Evolutionary conservation across 2,797 vertebrate species (phyloP).

Genomic region (Anguilla megastoma): DNA sequence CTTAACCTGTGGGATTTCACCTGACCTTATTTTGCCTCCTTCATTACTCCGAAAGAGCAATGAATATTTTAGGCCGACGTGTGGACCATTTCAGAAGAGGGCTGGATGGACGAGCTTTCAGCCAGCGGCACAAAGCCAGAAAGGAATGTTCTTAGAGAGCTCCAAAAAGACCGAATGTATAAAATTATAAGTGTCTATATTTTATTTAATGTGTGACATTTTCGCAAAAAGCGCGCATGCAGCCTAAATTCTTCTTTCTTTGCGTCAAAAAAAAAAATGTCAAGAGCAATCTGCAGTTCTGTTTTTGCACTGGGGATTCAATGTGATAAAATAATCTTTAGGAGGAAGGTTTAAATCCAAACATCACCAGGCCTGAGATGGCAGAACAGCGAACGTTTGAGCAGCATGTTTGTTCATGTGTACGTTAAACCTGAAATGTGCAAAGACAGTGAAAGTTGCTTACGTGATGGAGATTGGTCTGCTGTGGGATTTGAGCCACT

Average conservation of each 20-base stretch:
- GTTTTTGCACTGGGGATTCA: neutral
- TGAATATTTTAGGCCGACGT: neutral
- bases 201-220: neutral
- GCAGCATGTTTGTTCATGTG: neutral
- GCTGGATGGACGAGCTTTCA: neutral
- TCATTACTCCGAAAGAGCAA: neutral
- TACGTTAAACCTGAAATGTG: neutral
- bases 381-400: too few species aligned
- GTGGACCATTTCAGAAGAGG: neutral
- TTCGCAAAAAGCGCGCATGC: neutral
- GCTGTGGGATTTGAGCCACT: neutral
- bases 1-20: constrained; percentile 29
- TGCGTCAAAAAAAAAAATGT: neutral
- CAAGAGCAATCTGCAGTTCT: neutral
- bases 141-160: neutral
- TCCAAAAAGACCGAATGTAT: neutral
- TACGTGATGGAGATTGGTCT: too few species aligned
- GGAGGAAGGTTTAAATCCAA: neutral
- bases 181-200: neutral
- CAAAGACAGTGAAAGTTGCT: neutral
- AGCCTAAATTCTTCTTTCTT: neutral
- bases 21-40: constrained; percentile 21
- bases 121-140: constrained; percentile 10
- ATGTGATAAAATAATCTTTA: neutral
- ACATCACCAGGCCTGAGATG: neutral